Base-by-base conservation (phyloP, 2,113 vertebrate genomes). In the Beaufortia kweichowensis region DNA sequence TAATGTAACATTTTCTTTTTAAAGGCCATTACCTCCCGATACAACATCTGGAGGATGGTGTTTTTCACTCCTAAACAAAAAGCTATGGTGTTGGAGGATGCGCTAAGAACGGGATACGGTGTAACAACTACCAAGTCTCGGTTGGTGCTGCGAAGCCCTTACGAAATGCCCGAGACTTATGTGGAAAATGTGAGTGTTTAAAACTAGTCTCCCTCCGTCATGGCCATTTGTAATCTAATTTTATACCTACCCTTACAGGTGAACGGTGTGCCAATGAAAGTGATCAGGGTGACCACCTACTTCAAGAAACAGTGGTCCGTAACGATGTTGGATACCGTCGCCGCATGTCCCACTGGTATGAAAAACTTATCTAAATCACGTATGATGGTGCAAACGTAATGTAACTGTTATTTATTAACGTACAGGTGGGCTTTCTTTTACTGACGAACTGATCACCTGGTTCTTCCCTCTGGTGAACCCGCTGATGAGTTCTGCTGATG, bases 211-310 rank as follows among this genome's bases (percentile, higher is more conserved):
- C n/a, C n/a, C n/a, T n/a, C n/a, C n/a, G n/a, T n/a, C n/a, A n/a
- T n/a, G n/a, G n/a, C n/a, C n/a, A n/a, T n/a, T n/a, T n/a, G n/a
- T n/a, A n/a, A n/a, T n/a, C n/a, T n/a, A n/a, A n/a, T n/a, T n/a
- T n/a, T 72, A 5, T 0, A 3, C 0, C 6, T 48, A 12, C 19
- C 62, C 3, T 17, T 15, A 31, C 70, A 95, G 94, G 89, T 91
- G 68, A 87, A 79, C 78, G 90, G 91, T 17, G 55, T 94, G 28
- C 86, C 85, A 1, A 94, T 95, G 90, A 88, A 88, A 56, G 35
- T 91, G 2, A 76, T 96, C 21, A 92, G 83, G 75, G 91, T 92
- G 3, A 93, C 88, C 4, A 82, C 41, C 0, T 92, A 92, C 85
- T 93, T 92, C 79, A 94, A 87, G 48, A 63, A 86, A n/a, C 24